A percentile compares a stretch with the other conserved stretches of the same genome.
Conservation (phyloP, 2,113 vertebrate genomes). For the Poeciliopsis retropinna region DNA sequence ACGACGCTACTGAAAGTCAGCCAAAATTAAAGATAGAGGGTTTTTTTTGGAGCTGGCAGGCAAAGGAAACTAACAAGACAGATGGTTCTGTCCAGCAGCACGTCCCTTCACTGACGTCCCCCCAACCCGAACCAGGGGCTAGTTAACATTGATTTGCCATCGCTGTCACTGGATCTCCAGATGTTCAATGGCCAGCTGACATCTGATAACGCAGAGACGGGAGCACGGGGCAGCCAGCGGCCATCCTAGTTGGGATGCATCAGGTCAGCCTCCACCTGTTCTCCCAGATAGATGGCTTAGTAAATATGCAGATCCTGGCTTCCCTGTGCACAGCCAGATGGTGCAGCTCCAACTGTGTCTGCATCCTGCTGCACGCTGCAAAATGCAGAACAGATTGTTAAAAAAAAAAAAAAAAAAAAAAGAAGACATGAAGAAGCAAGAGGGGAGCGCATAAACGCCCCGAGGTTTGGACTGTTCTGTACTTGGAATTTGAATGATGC, state of each 20-base stretch:
- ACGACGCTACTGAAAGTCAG: slow-evolving; percentile 39
- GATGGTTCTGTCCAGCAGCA: slow-evolving; percentile 20
- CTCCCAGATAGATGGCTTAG: slow-evolving; percentile 30
- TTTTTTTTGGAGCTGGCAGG: background rate
- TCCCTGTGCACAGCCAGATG: slow-evolving; percentile 52
- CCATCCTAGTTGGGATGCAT: slow-evolving; percentile 51
- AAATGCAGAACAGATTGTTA: background rate
- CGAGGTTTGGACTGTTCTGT: background rate
- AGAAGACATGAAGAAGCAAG: slow-evolving; percentile 1
- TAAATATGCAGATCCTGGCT: slow-evolving; percentile 59
- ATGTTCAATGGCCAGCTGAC: slow-evolving; percentile 55
- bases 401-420: too few species aligned
- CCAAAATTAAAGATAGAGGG: slow-evolving; percentile 48
- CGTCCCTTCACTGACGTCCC: slow-evolving; percentile 37
- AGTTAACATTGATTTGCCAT: slow-evolving; percentile 61
- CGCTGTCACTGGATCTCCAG: slow-evolving; percentile 33
- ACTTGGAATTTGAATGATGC: background rate
- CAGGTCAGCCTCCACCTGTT: slow-evolving; percentile 62
- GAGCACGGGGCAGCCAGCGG: slow-evolving; percentile 36
- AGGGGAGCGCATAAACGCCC: background rate
- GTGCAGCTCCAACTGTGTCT: slow-evolving; percentile 38
- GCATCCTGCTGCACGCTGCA: slow-evolving; percentile 19
- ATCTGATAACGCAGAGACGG: slow-evolving; percentile 62
- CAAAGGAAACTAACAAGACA: slow-evolving; percentile 29
- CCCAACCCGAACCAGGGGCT: slow-evolving; percentile 26